Evolutionary conservation across 2,797 vertebrate genomes (phyloP).

Genomic region (Chromis chromis): DNA sequence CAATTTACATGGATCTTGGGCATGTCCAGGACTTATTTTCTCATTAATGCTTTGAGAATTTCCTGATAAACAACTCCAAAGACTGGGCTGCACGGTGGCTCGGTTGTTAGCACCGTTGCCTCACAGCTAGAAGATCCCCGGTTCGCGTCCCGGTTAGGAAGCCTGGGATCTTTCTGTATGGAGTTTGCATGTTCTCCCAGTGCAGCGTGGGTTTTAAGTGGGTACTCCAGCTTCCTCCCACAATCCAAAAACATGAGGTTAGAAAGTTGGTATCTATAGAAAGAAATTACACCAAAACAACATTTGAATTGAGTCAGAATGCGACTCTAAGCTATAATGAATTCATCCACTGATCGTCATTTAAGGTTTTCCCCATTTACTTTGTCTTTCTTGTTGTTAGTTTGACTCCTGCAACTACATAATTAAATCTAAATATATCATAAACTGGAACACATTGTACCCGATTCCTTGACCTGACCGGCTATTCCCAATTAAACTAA

Average conservation of each 20-base stretch:
- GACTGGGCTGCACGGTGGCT: too few relatives aligned
- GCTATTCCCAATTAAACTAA: slow-evolving; percentile 30
- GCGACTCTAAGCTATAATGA: too few relatives aligned
- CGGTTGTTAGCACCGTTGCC: too few relatives aligned
- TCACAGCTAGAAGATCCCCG: too few relatives aligned
- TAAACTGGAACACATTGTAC: neutral
- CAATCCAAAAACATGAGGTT: too few relatives aligned
- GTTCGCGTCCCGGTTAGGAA: too few relatives aligned
- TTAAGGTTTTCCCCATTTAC: neutral
- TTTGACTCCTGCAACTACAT: neutral
- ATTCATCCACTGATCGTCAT: neutral
- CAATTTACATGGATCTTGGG: too few relatives aligned
- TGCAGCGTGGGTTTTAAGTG: too few relatives aligned
- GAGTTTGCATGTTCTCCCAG: too few relatives aligned
- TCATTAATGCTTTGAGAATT: neutral
- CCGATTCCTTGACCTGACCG: slow-evolving; percentile 22
- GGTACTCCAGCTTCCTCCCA: too few relatives aligned
- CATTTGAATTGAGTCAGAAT: neutral
- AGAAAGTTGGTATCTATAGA: too few relatives aligned
- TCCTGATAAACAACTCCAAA: neutral
- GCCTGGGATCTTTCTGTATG: too few relatives aligned
- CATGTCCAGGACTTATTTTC: neutral
- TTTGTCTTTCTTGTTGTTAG: neutral
- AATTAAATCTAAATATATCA: neutral
- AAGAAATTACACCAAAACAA: neutral